Conservation (phyloP, 1,140 invertebrate genomes). For the Cotesia glomerata region DNA sequence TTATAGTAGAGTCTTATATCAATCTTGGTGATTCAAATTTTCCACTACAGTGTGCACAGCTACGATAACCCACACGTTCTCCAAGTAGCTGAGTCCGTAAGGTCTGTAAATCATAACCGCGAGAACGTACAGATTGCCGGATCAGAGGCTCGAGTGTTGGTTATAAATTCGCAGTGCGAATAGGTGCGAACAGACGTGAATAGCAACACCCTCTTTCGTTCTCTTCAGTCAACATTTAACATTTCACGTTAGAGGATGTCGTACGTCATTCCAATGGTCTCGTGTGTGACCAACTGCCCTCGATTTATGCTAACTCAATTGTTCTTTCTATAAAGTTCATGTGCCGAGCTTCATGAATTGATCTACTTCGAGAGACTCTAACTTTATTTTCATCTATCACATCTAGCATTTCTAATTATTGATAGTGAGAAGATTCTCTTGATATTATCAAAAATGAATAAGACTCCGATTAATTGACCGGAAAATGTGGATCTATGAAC, state of each 20-base stretch:
- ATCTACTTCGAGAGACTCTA: background rate
- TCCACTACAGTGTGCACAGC: background rate
- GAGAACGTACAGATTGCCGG: constrained; percentile 44
- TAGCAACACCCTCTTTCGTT: constrained; percentile 10
- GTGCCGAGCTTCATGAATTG: background rate
- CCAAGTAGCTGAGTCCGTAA: constrained; percentile 4
- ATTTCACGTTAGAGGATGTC: constrained; percentile 30
- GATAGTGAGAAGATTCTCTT: too few relatives aligned
- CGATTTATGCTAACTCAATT: constrained; percentile 4
- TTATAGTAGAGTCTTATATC: background rate
- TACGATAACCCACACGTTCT: constrained; percentile 7
- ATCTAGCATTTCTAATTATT: too few relatives aligned
- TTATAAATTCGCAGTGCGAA: constrained; percentile 50
- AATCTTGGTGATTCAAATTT: constrained; percentile 18
- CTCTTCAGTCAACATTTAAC: constrained; percentile 36
- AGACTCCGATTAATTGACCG: too few relatives aligned
- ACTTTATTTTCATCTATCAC: too few relatives aligned
- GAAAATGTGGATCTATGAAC: too few relatives aligned
- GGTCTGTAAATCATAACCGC: constrained; percentile 44
- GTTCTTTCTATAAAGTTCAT: background rate
- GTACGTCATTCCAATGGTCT: constrained; percentile 35
- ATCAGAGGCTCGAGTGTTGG: constrained; percentile 43
- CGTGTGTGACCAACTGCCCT: constrained; percentile 14
- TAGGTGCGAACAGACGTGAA: constrained; percentile 47
- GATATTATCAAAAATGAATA: too few relatives aligned